phyloP scores from a whole-genome alignment of 2,888 invertebrate species.

The Diogma glabrata region DNA sequence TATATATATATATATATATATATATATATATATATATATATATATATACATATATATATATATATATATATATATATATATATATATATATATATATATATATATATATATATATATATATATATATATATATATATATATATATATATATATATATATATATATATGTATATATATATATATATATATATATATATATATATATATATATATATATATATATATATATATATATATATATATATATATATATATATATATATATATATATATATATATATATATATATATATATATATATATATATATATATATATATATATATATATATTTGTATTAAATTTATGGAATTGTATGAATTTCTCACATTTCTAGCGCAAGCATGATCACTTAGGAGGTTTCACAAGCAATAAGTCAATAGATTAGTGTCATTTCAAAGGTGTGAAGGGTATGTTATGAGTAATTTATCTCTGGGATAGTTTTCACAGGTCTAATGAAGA shows the following conservation, averaged over 20 bases:
- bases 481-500: no score
- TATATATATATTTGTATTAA: conserved; percentile 5
- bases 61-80: neutral
- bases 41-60: neutral
- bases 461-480: no score
- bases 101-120: conserved; percentile 1
- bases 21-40: no score
- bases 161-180: conserved; percentile 9
- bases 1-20: no score
- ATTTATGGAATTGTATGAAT: no score
- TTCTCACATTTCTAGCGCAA: no score
- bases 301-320: neutral
- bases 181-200: conserved; percentile 8
- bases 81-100: neutral
- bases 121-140: conserved; percentile 8
- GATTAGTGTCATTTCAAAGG: no score
- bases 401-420: no score
- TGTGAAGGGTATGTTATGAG: no score
- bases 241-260: conserved; percentile 9
- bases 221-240: conserved; percentile 9
- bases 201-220: conserved; percentile 5
- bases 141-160: conserved; percentile 9
- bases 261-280: conserved; percentile 9
- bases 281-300: conserved; percentile 3
- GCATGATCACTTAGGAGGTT: no score